A percentile compares a stretch with the other conserved stretches of the same genome.
Evolutionary conservation across 2,888 invertebrate species (phyloP).

Genomic region (Noctua comes): DNA sequence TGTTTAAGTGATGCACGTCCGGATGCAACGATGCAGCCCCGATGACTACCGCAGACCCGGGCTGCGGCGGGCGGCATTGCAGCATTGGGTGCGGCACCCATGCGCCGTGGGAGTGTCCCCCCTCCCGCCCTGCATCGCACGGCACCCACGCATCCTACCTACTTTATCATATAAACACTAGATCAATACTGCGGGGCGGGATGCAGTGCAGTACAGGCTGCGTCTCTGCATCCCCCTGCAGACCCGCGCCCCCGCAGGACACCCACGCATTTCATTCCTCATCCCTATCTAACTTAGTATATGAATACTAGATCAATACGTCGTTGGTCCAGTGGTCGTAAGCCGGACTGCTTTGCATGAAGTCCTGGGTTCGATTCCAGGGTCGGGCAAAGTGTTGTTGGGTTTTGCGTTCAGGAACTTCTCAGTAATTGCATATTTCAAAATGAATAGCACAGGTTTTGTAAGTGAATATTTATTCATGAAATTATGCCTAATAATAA

Average conservation of each 20-base stretch:
- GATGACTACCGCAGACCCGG: neutral
- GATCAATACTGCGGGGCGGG: neutral
- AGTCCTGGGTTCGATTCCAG: neutral
- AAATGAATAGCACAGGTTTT: neutral
- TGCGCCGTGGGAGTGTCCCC: neutral
- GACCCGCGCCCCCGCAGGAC: neutral
- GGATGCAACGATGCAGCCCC: neutral
- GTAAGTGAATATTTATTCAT: neutral
- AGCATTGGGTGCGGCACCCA: neutral
- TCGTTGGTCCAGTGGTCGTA: neutral
- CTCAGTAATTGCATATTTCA: neutral
- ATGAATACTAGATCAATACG: slow-evolving; percentile 11
- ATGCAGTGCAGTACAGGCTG: neutral
- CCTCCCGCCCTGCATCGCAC: neutral
- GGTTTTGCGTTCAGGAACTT: neutral
- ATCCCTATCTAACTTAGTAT: neutral
- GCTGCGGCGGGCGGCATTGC: neutral
- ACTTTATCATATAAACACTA: neutral
- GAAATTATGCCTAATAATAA: neutral
- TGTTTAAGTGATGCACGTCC: neutral
- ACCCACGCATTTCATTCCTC: neutral
- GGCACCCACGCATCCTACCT: neutral
- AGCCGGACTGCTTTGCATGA: neutral
- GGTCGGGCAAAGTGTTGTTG: neutral
- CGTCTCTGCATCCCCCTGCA: neutral